Evolutionary conservation across 1,140 invertebrate species (phyloP), one percentile per base, ranked within the genome.

Genomic region (Cardiocondyla obscurior): DNA sequence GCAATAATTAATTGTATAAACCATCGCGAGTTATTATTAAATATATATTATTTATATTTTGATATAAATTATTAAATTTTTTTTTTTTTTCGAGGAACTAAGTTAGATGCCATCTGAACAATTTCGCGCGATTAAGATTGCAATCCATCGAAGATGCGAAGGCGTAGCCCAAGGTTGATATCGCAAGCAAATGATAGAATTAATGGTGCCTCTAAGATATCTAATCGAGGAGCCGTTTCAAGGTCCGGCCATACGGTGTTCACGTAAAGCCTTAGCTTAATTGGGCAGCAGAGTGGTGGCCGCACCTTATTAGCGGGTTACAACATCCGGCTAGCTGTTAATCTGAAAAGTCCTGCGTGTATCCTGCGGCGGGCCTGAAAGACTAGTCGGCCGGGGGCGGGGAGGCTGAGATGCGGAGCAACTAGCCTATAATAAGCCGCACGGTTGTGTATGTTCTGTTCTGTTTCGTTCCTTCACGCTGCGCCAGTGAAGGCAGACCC

Each of bases 381-480:
- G 89, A 85, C 89, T 84, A 86, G 84, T 91, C 89, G 81, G 60
- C 28, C 64, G 49, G 58, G 36, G 62, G n/a, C n/a, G 81, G 65
- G 82, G 86, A 73, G 76, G 85, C 42, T 86, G 88, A 89, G 88
- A 89, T 90, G 90, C 86, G 83, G 90, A 92, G 88, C 89, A 88
- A 90, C 88, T 92, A 90, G 91, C 93, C 92, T 93, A 94, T 94
- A 94, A 94, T 94, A 94, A 94, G 91, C 91, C 86, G 83, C 64
- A 91, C 88, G 90, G 84, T 91, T 92, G 90, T 92, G 91, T 91
- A 91, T 84, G 89, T 91, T 91, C 90, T 90, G 90, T 92, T 93
- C 90, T 88, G 92, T 93, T 93, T 90, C 88, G 91, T 93, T 93
- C 92, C 92, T 94, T 92, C 92, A 92, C 92, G 90, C 91, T 91